Base-by-base conservation (phyloP, 2,888 invertebrate species). In the Drosophila mimica region DNA sequence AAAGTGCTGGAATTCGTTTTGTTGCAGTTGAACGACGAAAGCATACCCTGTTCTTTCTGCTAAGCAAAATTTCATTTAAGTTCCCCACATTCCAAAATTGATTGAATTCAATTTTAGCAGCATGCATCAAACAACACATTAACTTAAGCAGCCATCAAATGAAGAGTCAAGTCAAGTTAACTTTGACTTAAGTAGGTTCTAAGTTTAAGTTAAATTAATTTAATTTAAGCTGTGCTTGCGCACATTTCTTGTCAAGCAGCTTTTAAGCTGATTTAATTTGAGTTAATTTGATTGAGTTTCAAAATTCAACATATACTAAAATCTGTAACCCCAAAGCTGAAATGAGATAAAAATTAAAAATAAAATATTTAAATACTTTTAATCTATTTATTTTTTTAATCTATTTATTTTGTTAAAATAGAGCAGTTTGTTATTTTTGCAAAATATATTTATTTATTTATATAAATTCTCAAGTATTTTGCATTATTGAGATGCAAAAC, bases 1-100 rank as follows among this genome's bases (percentile, higher is more conserved):
- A 30, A 61, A 1, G 65, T 81, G 77, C 53, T 51, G 76, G 57
- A 62, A 76, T 70, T 52, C 49, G 20, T 4, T 48, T 8, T 1
- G 17, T 8, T n/a, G 0, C 9, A 9, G 2, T 1, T 17, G 54
- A 25, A 25, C 17, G 56, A 66, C 70, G 15, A 25, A 9, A 15
- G 17, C 6, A 65, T 65, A 65, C 81, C 48, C 76, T 65, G 57
- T 38, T 15, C 1, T 13, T 20, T 7, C 20, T 20, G 46, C 46
- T 13, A 7, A 46, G 0, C 7, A 13, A 20, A 20, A 7, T 46
- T 2, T 4, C 20, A 46, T 46, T 20, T 1, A 13, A 20, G 7
- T 46, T 6, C 20, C 20, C 4, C 20, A 46, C 1, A 20, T 46
- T 13, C 6, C 3, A 8, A 17, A 38, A 33, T 9, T 17, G 3